A percentile compares a stretch with the other conserved stretches of the same genome.
phyloP scores from a whole-genome alignment of 2,113 vertebrate species.

The Sinocyclocheilus rhinocerous region DNA sequence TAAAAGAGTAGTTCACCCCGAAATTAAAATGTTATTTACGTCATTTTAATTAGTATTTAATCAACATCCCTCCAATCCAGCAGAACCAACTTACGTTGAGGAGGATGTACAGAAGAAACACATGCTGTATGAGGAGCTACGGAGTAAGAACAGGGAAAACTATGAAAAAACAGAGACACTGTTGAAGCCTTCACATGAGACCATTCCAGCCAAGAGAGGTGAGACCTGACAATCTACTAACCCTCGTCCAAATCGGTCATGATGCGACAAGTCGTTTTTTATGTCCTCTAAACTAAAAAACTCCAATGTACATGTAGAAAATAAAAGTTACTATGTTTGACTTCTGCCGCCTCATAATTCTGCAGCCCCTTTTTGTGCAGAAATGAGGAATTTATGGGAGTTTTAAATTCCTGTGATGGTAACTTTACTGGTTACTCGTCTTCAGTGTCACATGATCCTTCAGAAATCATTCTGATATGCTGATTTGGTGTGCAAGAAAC shows the following conservation, averaged over 20 bases:
- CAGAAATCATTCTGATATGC: background rate
- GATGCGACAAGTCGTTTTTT: background rate
- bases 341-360: too few relatives aligned
- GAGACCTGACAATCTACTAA: conserved; percentile 30
- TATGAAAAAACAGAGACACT: conserved; percentile 74
- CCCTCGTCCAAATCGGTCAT: too few relatives aligned
- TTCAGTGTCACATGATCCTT: background rate
- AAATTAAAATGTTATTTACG: background rate
- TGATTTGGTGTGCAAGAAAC: background rate
- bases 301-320: background rate
- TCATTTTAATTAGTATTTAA: background rate
- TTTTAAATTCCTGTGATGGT: too few relatives aligned
- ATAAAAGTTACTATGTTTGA: too few relatives aligned
- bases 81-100: conserved; percentile 62
- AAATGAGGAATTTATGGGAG: too few relatives aligned
- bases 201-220: conserved; percentile 62
- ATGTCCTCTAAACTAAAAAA: background rate
- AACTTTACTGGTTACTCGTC: background rate
- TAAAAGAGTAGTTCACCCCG: too few relatives aligned
- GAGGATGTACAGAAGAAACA: conserved; percentile 69
- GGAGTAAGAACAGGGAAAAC: conserved; percentile 75
- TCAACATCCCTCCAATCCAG: background rate
- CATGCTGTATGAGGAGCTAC: conserved; percentile 73
- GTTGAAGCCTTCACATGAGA: conserved; percentile 60
- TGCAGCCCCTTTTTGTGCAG: too few relatives aligned